phyloP scores from a whole-genome alignment of 2,113 vertebrate species.

The Spheniscus mendiculus region DNA sequence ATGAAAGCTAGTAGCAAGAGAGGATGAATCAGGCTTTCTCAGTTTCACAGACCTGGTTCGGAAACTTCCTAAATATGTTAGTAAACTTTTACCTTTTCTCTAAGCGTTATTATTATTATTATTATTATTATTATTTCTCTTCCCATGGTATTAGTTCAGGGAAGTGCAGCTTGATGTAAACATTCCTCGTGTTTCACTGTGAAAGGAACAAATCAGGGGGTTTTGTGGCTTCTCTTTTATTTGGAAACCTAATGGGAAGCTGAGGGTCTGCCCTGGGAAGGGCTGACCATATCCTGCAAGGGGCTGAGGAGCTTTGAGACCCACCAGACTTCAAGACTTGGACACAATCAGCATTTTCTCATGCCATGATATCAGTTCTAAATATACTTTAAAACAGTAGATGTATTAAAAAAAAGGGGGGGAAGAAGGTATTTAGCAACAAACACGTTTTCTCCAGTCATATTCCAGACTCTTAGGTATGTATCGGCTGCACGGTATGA shows the following conservation, averaged over 20 bases:
- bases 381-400: neutral
- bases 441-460: accelerated
- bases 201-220: neutral
- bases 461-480: neutral
- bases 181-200: neutral
- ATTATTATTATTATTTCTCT: neutral
- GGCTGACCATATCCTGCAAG: neutral
- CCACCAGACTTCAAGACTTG: neutral
- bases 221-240: neutral
- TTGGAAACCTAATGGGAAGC: neutral
- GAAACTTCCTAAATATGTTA: neutral
- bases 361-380: neutral
- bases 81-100: neutral
- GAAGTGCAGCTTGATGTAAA: neutral
- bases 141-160: neutral
- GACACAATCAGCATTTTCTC: neutral
- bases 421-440: neutral
- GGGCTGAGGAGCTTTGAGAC: neutral
- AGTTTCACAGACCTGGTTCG: neutral
- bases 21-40: neutral
- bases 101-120: neutral
- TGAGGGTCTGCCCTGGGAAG: neutral
- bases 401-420: neutral
- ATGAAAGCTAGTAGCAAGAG: neutral
- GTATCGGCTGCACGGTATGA: neutral